Evolutionary conservation across 1,140 invertebrate genomes (phyloP), one percentile per base, ranked within the genome.

Genomic region (Macrotrachela quadricornifera): DNA sequence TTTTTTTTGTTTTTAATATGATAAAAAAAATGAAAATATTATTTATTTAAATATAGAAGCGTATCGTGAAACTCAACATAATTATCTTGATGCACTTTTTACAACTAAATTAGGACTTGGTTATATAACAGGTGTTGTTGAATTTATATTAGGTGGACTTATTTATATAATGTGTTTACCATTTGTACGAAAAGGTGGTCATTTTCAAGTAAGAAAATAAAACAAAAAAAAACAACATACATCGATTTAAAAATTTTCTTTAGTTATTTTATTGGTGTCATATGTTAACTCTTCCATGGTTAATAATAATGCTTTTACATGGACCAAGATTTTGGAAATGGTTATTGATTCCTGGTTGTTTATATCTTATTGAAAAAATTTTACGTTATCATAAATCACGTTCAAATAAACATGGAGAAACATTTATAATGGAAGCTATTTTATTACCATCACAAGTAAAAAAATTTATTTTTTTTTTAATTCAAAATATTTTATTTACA

Each of bases 221-320:
- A n/a, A n/a, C n/a, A n/a, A n/a, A n/a, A n/a, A n/a, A n/a, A n/a
- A n/a, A n/a, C n/a, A n/a, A n/a, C n/a, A n/a, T n/a, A n/a, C n/a
- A n/a, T n/a, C n/a, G n/a, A n/a, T n/a, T 30, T 30, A 8, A 30
- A 30, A 30, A 30, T 30, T 30, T 30, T 8, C 21, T 30, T 39
- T 46, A 86, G 83, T 75, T 92, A 30, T 95, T 95, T 63, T 92
- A 92, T 64, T 91, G 85, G 81, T 85, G 83, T 0, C 88, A 94
- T 70, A 71, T 87, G 37, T 69, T 95, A 39, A 92, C 90, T 64
- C 71, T 90, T 14, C 80, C 81, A 0, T 92, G 88, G 64, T 90
- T 81, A 81, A 71, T 85, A 36, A 67, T 91, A 0, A 70, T 81
- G 4, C 78, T 91, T 16, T 71, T 91, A 38, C 88, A 95, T 64